Base-by-base conservation (phyloP, 92 coral and sea anemone genomes). In the Porites divaricata region DNA sequence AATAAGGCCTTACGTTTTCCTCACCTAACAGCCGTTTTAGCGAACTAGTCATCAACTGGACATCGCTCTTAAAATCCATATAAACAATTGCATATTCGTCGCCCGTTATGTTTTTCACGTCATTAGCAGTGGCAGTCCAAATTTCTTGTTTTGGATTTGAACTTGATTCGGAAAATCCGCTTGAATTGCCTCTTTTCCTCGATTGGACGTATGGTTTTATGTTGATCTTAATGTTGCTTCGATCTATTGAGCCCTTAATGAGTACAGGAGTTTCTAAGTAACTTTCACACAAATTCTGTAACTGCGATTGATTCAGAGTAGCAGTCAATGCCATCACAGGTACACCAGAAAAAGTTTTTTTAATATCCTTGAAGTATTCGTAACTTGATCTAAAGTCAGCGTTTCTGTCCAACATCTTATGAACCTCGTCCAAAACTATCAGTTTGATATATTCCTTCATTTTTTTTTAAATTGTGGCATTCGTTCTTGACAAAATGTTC, bases 391-490 rank as follows among this genome's bases (percentile, higher is more conserved):
- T 75, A 45, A 87, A 90, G 26, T 87, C 70, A 1, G 83, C 17
- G n/a, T 67, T 87, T n/a, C 94, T 22, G 53, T 87, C 89, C 75
- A 90, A 83, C 91, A 87, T 90, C 52, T 90, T 90, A 58, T 84
- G 92, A 2, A 89, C 89, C 51, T 89, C 83, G 56, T 89, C 86
- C 65, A 89, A 22, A 1, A 78, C 91, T 8, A 87, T 15, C 65
- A 90, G 16, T 73, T 90, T 90, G 20, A 87, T 7, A 21, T 59
- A 72, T 1, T 23, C 50, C 70, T 48, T 58, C 26, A 56, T 58
- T 11, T 17, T 19, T 19, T 70, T 74, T 52, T 0, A 90, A 70
- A 23, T 57, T 49, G 35, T 72, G 71, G 3, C 35, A 51, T 11
- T 66, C 72, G 8, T 63, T 59, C 20, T 91, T 80, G 58, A 53